Percentiles rank a stretch among this genome's conserved stretches.
These are phyloP conservation scores for Mirza zaza DNA, from an alignment of 2,113 vertebrate species.

Conservation along the genomic window DNA sequence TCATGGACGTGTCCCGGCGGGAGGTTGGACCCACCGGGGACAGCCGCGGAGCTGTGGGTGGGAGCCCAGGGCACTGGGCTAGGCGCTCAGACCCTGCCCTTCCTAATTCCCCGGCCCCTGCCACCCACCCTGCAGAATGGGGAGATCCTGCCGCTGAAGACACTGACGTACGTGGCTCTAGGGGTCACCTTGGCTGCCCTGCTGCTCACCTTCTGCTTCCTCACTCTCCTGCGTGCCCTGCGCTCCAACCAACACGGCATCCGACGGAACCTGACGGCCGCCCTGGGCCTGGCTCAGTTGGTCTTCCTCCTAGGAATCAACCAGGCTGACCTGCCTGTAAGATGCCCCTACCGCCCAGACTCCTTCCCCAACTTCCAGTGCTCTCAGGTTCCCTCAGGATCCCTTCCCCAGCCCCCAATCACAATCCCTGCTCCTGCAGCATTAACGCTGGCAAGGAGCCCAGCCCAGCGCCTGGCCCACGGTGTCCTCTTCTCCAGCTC, in stretches of 20 bases:
- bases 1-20: conserved; percentile 95
- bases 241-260: conserved; percentile 93
- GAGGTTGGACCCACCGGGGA: conserved; percentile 84
- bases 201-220: conserved; percentile 89
- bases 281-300: conserved; percentile 92
- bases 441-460: background rate
- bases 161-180: conserved; percentile 91
- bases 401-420: background rate
- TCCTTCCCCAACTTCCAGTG: background rate
- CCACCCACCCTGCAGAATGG: conserved; percentile 87
- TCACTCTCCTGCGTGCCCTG: conserved; percentile 86
- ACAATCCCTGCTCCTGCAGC: background rate
- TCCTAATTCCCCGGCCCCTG: background rate
- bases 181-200: conserved; percentile 91
- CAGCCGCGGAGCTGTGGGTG: rapidly evolving
- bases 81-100: background rate
- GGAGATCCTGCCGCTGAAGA: conserved; percentile 93
- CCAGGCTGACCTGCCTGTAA: conserved; percentile 93
- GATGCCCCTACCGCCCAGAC: background rate
- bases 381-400: background rate
- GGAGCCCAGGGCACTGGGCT: background rate
- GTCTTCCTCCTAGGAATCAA: conserved; percentile 96
- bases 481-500: background rate
- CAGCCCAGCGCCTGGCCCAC: background rate
- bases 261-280: conserved; percentile 87